Conservation (phyloP, 1,140 invertebrate species). For the Drosophila baimaii region DNA sequence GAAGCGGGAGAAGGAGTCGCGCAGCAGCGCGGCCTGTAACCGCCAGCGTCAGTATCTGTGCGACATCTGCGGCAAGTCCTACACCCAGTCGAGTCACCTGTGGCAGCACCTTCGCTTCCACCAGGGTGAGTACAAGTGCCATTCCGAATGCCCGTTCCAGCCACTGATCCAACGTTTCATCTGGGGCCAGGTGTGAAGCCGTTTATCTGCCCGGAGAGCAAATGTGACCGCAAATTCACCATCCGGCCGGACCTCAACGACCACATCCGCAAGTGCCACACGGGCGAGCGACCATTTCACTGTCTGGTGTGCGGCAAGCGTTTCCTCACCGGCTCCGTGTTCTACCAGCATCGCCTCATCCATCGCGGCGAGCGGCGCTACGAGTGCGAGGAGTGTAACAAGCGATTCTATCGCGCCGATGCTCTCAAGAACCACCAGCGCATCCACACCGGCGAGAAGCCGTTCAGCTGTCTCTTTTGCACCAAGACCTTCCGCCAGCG, state of each 20-base stretch:
- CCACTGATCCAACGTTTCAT: background rate
- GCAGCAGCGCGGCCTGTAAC: conserved; percentile 31
- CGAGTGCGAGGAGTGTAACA: conserved; percentile 88
- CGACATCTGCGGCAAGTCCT: conserved; percentile 87
- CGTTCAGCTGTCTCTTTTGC: conserved; percentile 88
- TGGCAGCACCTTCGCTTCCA: conserved; percentile 87
- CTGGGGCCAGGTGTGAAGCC: conserved; percentile 86
- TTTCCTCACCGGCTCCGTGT: conserved; percentile 90
- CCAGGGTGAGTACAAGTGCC: conserved; percentile 81
- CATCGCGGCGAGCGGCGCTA: conserved; percentile 93
- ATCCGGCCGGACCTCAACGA: conserved; percentile 88
- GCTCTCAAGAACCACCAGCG: conserved; percentile 87
- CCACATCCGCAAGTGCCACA: conserved; percentile 88
- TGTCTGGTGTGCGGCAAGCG: conserved; percentile 89
- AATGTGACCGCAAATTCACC: conserved; percentile 87
- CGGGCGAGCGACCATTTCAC: conserved; percentile 89
- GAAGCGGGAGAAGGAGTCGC: conserved; percentile 72
- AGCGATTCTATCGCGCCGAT: conserved; percentile 87
- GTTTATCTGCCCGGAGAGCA: conserved; percentile 86
- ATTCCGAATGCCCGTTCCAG: background rate
- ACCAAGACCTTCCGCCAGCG: conserved; percentile 88
- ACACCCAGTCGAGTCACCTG: conserved; percentile 87
- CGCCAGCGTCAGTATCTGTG: conserved; percentile 86
- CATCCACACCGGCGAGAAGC: conserved; percentile 89
- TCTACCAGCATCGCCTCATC: conserved; percentile 90